Base-by-base conservation (phyloP, 2,797 vertebrate genomes). In the Labroides dimidiatus region DNA sequence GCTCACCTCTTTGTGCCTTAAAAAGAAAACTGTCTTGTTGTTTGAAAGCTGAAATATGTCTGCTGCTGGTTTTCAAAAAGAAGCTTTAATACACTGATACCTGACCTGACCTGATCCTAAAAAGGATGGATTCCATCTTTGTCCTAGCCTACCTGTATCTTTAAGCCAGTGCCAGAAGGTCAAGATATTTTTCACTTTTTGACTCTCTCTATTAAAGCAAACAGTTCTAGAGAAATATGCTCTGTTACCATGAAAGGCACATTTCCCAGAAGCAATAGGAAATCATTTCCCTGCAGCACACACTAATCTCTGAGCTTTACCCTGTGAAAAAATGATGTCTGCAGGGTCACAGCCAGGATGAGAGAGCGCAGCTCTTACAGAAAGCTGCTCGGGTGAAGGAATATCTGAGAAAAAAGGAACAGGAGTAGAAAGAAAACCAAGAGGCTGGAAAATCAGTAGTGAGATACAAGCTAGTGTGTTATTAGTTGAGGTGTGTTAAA, bases 291-390 rank as follows among this genome's bases (percentile, higher is more conserved):
- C 30, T 24, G 74, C 1, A 3, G 69, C 61, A 44, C 44, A 20
- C 50, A 15, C 48, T 84, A 84, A 86, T 79, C 78, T 76, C 60
- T 67, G 16, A 73, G 81, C 84, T 77, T 78, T 61, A 73, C 48
- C 49, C 33, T 41, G 59, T 58, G 33, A 64, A 76, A 72, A 66
- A 15, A 44, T 16, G 51, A 23, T 2, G n/a, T 50, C 58, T 71
- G 23, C 30, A 33, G 30, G 30, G 30, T 33, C 30, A 33, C 30
- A 33, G 30, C 24, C 56, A 33, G 27, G 23, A 64, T 60, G 62
- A 84, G 19, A 50, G 4, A 72, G 55, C 20, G 9, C 23, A 10
- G 42, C 69, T 62, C 56, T 64, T 23, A 30, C 17, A 17, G 45
- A 78, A 69, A 77, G 61, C 48, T 21, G 37, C 23, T n/a, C 3